These are phyloP conservation scores for Tringa solitaria DNA, from an alignment of 2,113 vertebrate genomes.

Conservation along the genomic window DNA sequence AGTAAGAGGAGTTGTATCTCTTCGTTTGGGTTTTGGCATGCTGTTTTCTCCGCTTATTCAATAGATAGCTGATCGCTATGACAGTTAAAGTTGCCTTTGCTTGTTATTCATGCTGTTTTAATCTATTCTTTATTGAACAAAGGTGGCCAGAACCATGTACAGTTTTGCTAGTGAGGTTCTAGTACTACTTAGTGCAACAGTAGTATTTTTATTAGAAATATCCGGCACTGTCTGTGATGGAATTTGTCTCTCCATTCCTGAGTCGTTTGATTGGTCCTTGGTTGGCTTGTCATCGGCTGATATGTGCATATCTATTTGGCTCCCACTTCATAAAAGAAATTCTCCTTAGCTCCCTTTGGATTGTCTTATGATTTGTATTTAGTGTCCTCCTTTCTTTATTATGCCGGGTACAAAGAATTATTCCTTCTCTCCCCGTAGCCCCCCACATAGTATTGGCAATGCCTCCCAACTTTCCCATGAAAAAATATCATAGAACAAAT, in stretches of 20 bases:
- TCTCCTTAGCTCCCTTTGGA: background rate
- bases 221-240: background rate
- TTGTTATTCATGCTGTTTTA: background rate
- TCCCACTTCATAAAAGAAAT: background rate
- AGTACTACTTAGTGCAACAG: background rate
- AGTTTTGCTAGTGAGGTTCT: background rate
- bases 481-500: background rate
- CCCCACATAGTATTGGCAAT: rapidly evolving
- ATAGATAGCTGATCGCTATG: background rate
- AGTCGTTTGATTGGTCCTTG: background rate
- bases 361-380: background rate
- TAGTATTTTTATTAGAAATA: background rate
- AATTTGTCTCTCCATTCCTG: background rate
- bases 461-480: background rate
- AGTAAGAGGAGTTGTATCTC: background rate
- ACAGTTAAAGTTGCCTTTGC: background rate
- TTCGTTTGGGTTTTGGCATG: background rate
- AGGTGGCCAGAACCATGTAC: background rate
- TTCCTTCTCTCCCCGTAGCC: background rate
- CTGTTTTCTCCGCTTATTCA: background rate
- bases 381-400: background rate
- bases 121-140: background rate
- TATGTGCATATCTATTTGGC: rapidly evolving
- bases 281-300: background rate
- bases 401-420: background rate